These are phyloP conservation scores for Meganola albula DNA, from an alignment of 2,888 invertebrate genomes.

Conservation along the genomic window DNA sequence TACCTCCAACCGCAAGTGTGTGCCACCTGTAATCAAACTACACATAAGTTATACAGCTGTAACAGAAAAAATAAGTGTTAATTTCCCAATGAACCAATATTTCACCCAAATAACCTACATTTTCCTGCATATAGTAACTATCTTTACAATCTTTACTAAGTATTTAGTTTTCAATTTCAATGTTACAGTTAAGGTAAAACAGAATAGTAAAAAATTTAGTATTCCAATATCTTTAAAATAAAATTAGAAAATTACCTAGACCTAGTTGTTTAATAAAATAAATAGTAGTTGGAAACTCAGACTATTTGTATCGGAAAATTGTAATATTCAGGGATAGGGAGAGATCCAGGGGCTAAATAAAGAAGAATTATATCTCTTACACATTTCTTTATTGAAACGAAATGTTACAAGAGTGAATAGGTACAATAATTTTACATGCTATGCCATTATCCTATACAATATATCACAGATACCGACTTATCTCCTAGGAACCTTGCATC, in stretches of 20 bases:
- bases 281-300: too few relatives aligned
- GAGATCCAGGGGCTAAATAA: conserved; percentile 38
- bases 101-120: too few relatives aligned
- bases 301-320: too few relatives aligned
- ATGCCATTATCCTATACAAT: conserved; percentile 38
- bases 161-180: too few relatives aligned
- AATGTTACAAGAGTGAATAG: conserved; percentile 56
- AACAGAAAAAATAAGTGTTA: conserved; percentile 22
- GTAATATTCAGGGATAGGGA: conserved; percentile 22
- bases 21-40: conserved; percentile 50
- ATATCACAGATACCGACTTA: conserved; percentile 28
- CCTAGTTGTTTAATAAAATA: too few relatives aligned
- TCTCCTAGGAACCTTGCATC: conserved; percentile 17
- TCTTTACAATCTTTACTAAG: too few relatives aligned
- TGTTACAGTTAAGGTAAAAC: too few relatives aligned
- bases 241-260: too few relatives aligned
- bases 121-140: too few relatives aligned
- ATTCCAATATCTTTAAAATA: too few relatives aligned
- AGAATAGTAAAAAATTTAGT: too few relatives aligned
- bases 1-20: conserved; percentile 39
- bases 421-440: conserved; percentile 38
- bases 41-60: conserved; percentile 27
- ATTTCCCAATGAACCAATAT: too few relatives aligned
- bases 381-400: conserved; percentile 64
- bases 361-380: conserved; percentile 56